These are phyloP conservation scores for Scyliorhinus canicula DNA, from an alignment of 2,797 vertebrate genomes.

Conservation along the genomic window DNA sequence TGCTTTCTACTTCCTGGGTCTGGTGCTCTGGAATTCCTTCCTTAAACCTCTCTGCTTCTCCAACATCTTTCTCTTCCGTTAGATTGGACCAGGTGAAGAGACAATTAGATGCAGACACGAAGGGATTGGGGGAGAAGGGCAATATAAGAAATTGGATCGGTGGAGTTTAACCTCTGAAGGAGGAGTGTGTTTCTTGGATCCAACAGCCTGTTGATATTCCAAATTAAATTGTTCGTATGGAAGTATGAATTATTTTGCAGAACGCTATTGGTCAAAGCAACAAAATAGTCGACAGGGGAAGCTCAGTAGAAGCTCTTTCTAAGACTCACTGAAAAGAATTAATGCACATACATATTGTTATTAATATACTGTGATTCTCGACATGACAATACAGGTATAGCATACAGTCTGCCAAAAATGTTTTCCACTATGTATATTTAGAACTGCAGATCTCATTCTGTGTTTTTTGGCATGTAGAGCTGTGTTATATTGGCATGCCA, in stretches of 20 bases:
- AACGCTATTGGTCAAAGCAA: background rate
- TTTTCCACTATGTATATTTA: constrained; percentile 48
- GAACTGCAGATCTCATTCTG: constrained; percentile 50
- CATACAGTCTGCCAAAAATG: background rate
- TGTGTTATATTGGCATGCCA: background rate
- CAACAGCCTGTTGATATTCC: background rate
- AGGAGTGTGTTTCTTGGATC: background rate
- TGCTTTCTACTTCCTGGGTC: background rate
- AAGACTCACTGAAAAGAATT: background rate
- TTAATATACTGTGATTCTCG: background rate
- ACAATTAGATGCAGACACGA: background rate
- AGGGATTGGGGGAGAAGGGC: background rate
- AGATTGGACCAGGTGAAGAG: background rate
- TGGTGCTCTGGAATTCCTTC: background rate
- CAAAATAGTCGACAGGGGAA: background rate
- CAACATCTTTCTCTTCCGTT: background rate
- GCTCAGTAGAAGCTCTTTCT: background rate
- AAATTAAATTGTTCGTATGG: background rate
- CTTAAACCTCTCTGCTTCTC: background rate
- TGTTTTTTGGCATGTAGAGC: constrained; percentile 30
- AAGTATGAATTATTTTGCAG: background rate
- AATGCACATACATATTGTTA: background rate
- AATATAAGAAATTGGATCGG: background rate
- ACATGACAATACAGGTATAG: background rate
- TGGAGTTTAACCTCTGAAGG: background rate